Evolutionary conservation across 2,113 vertebrate species (phyloP).

Genomic region (Hemiscyllium ocellatum): DNA sequence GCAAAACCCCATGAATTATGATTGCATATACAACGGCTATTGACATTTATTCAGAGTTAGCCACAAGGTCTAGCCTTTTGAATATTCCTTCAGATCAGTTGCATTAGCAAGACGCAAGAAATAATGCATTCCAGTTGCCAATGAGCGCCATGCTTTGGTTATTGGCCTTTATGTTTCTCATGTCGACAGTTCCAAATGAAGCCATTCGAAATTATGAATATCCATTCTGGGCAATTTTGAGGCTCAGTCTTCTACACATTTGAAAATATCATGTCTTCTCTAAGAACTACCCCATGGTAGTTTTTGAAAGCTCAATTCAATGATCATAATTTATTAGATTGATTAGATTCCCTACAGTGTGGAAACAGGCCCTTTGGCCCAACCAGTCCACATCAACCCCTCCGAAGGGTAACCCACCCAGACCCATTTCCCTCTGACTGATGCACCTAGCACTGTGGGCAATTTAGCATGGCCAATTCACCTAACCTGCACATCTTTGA

Average conservation of each 20-base stretch:
- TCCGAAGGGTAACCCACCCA: too few relatives aligned
- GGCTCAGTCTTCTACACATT: not conserved
- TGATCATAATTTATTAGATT: not conserved
- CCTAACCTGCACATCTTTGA: too few relatives aligned
- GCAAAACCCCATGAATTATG: too few relatives aligned
- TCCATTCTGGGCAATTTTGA: not conserved
- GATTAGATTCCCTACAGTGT: too few relatives aligned
- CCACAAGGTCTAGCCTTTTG: not conserved
- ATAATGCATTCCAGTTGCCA: not conserved
- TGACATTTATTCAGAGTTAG: not conserved
- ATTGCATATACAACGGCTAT: not conserved
- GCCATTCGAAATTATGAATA: not conserved
- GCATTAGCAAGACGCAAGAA: not conserved
- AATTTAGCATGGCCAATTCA: too few relatives aligned
- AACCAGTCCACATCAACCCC: too few relatives aligned
- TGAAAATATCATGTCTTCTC: not conserved
- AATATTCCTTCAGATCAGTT: not conserved
- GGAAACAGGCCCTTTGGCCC: too few relatives aligned
- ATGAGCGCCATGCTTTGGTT: not conserved
- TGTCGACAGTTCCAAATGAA: not conserved
- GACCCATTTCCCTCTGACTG: too few relatives aligned
- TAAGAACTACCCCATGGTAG: not conserved
- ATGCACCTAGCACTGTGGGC: too few relatives aligned
- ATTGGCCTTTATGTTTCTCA: not conserved
- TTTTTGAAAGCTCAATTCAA: not conserved